Base-by-base conservation (phyloP, 2,797 vertebrate genomes). In the Chelidonichthys spinosus region DNA sequence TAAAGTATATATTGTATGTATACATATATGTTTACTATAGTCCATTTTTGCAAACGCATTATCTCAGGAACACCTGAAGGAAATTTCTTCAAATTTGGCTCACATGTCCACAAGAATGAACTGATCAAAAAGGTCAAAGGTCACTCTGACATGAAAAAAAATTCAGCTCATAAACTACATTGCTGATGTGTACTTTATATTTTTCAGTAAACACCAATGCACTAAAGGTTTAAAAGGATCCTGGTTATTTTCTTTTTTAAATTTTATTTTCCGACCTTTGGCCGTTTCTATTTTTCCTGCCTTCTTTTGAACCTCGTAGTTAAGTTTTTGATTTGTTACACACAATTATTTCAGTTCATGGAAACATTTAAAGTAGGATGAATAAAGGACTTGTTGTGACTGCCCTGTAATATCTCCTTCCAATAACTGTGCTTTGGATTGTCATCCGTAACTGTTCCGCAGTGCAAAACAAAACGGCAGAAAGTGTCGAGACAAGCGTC, bases 401-500 rank as follows among this genome's bases (percentile, higher is more conserved):
- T 40, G 54, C 44, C 25, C 17, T 49, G 37, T 59, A 43, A 44
- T 36, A 49, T 71, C 47, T 68, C 18, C 42, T 46, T 71, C 43
- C 52, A 69, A 15, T 55, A 50, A 36, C 35, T 39, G 32, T 63
- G 33, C 56, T 44, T 25, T 18, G 32, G 52, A 56, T 42, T 11
- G 49, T 43, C 15, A 54, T 47, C 8, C 18, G 65, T 25, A 40
- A 61, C 6, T 18, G 36, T 42, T 47, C 44, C 55, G 55, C 65
- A 63, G 32, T 40, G 42, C 46, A 44, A 60, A 70, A 17, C 43
- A 46, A 56, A 64, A 32, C 32, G 11, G 15, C 17, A 52, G 59
- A 62, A 76, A 56, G 35, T 59, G 17, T 43, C 56, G n/a, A 72
- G 69, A 81, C 36, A 74, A 74, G 54, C 70, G 32, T 79, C 70